Base-by-base conservation (phyloP, 2,113 vertebrate genomes). In the Phodopus roborovskii region DNA sequence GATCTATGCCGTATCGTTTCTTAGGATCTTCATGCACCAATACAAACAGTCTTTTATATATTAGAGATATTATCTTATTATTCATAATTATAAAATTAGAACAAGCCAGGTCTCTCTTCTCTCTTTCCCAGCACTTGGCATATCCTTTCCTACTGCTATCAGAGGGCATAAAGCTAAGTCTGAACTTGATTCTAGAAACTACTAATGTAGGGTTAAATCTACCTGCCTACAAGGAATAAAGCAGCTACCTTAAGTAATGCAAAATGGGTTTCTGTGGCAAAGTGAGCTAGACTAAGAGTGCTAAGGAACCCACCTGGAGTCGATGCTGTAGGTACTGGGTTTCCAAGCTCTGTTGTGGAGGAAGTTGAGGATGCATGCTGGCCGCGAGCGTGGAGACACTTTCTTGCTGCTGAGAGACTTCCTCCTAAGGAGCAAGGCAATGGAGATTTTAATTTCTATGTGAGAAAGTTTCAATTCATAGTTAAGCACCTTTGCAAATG, bases 311-410 rank as follows among this genome's bases (percentile, higher is more conserved):
- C 99, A 99, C 99, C 99, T 99, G 99, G 78, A 99, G 98, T 94
- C 99, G 98, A 88, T 99, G 99, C 85, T 99, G 98, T 88, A 99
- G 98, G 98, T 99, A 99, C 97, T 99, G 99, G 0, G 98, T 99
- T 94, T 99, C 99, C 97, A 99, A 98, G 98, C 99, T 99, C 97
- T 99, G 99, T 96, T 99, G 98, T 28, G 99, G 98, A 83, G 99
- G 98, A 26, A 99, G 96, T 0, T 99, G 99, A 9, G 99, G 98
- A 24, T 98, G 99, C 3, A 98, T 96, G 0, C 98, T 97, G 17
- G 96, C 98, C 20, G 99, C 98, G 95, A 99, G 99, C 15, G 98
- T 96, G 73, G 99, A 97, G 53, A 98, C 97, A 0, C 88, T 98
- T 77, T 99, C 99, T 96, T 99, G 99, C 96, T 99, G 99, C 94